Conservation (phyloP, 1,140 invertebrate species). For the Pseudachorutes palmiensis region DNA sequence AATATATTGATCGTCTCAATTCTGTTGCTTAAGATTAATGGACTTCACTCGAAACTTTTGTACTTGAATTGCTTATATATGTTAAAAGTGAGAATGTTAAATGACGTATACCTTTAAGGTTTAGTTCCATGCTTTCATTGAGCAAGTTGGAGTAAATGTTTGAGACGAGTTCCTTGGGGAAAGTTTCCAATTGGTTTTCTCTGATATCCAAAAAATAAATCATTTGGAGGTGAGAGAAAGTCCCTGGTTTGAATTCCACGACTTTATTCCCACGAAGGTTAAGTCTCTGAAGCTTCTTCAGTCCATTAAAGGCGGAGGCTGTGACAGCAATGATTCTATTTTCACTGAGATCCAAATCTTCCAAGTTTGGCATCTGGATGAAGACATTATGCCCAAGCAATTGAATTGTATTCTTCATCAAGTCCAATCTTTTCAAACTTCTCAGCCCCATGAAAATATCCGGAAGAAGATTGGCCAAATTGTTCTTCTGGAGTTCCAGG, state of each 20-base stretch:
- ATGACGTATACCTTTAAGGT: slow-evolving; percentile 59
- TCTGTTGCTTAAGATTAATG: too few relatives aligned
- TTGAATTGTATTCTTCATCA: slow-evolving; percentile 59
- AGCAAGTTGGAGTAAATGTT: slow-evolving; percentile 66
- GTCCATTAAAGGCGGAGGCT: slow-evolving; percentile 59
- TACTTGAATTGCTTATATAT: too few relatives aligned
- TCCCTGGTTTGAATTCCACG: slow-evolving; percentile 52
- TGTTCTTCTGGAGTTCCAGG: slow-evolving; percentile 60
- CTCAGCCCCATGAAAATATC: slow-evolving; percentile 59
- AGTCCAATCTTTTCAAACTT: slow-evolving; percentile 55
- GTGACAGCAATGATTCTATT: slow-evolving; percentile 61
- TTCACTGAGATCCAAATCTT: slow-evolving; percentile 60
- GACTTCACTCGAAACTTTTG: too few relatives aligned
- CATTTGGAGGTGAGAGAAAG: slow-evolving; percentile 56
- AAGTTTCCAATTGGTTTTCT: slow-evolving; percentile 60
- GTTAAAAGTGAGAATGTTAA: too few relatives aligned
- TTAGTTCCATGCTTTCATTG: slow-evolving; percentile 59
- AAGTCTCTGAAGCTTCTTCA: slow-evolving; percentile 57
- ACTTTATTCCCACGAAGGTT: slow-evolving; percentile 64
- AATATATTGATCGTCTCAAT: too few relatives aligned
- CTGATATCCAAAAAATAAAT: slow-evolving; percentile 62
- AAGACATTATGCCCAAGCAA: slow-evolving; percentile 66
- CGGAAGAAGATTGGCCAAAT: slow-evolving; percentile 56
- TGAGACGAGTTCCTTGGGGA: slow-evolving; percentile 60
- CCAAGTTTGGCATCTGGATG: slow-evolving; percentile 59